These are phyloP conservation scores for Eospalax fontanierii DNA, from an alignment of 2,797 vertebrate species.

Conservation along the genomic window DNA sequence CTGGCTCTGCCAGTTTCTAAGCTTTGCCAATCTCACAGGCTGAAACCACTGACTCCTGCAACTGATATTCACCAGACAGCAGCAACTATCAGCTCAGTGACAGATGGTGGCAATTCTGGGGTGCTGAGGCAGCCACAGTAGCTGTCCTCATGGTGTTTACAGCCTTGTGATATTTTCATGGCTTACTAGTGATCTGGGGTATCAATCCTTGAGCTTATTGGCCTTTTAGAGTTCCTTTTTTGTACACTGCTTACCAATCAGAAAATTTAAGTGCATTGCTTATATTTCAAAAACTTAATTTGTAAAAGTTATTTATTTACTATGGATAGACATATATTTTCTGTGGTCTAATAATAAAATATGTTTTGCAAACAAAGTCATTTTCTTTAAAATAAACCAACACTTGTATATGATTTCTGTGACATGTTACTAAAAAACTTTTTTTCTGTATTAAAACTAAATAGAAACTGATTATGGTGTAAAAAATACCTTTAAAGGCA, in stretches of 20 bases:
- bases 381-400: constrained; percentile 48
- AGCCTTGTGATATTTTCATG: neutral
- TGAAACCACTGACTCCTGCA: neutral
- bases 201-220: neutral
- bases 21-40: neutral
- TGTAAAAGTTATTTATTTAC: constrained; percentile 40
- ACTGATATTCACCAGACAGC: neutral
- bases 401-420: neutral
- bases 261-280: constrained; percentile 30
- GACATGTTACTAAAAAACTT: constrained; percentile 49
- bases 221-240: constrained; percentile 29
- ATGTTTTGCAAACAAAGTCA: constrained; percentile 54
- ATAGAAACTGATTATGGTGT: constrained; percentile 55
- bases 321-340: neutral
- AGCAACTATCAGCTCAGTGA: neutral
- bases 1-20: constrained; percentile 6
- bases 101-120: neutral
- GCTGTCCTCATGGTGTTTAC: neutral
- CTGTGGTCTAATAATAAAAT: constrained; percentile 51
- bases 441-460: constrained; percentile 67
- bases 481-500: constrained; percentile 60
- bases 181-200: neutral
- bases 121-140: neutral
- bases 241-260: neutral
- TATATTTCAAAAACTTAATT: constrained; percentile 7